phyloP scores from a whole-genome alignment of 2,113 vertebrate species.

The Arenaria interpres region DNA sequence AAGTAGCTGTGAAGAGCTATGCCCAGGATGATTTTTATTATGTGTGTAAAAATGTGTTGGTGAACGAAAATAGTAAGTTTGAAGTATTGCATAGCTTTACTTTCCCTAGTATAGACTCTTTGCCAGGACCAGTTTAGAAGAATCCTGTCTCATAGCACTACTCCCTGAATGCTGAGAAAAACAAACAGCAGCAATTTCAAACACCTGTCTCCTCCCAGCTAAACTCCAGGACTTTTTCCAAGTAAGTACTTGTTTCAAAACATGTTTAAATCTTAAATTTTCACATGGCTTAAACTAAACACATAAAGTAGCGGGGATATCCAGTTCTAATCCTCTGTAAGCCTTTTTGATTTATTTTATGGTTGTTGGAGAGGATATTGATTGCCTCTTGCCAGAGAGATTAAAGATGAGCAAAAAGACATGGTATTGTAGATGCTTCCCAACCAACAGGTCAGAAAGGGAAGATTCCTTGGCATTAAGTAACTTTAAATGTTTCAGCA shows the following conservation, averaged over 20 bases:
- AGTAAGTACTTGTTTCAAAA: constrained; percentile 15
- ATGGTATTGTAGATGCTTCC: neutral
- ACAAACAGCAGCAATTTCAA: neutral
- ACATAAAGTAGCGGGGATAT: neutral
- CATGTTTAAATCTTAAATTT: neutral
- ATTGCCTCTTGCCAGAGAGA: neutral
- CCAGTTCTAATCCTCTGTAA: constrained; percentile 7
- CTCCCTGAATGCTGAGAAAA: neutral
- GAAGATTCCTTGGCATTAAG: neutral
- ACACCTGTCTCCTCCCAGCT: neutral
- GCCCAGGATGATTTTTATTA: neutral
- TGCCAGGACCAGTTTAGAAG: neutral
- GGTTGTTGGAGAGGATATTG: neutral
- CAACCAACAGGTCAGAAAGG: neutral
- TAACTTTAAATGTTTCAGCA: neutral
- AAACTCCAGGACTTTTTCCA: neutral
- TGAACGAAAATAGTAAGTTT: neutral
- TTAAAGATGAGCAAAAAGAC: neutral
- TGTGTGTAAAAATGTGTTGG: neutral
- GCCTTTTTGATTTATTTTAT: constrained; percentile 11
- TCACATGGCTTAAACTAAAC: constrained; percentile 4
- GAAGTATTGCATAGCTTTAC: neutral
- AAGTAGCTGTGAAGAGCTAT: neutral
- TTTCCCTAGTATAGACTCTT: neutral
- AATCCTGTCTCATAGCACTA: neutral